A percentile compares a stretch with the other conserved stretches of the same genome.
Conservation (phyloP, 2,797 vertebrate species). For the Acanthurus leucopareius region DNA sequence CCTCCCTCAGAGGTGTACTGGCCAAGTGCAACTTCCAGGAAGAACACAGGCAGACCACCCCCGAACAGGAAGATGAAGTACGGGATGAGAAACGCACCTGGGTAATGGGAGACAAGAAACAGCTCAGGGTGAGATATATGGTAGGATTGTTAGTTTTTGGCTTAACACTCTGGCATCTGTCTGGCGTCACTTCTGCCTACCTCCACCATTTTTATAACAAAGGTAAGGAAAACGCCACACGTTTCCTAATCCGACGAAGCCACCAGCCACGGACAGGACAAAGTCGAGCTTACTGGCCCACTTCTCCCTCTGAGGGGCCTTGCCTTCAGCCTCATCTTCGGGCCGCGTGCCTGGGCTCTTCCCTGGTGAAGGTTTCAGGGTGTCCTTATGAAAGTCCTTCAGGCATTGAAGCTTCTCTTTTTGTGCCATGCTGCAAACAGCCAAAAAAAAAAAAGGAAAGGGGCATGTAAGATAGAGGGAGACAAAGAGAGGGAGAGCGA, state of each 20-base stretch:
- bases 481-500: conserved; percentile 30
- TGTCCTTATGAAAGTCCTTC: conserved; percentile 99
- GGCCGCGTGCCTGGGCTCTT: conserved; percentile 97
- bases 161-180: background rate
- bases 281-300: conserved; percentile 99
- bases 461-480: background rate
- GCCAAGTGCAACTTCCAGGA: conserved; percentile 98
- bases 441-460: conserved; percentile 2
- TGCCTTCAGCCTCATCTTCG: conserved; percentile 97
- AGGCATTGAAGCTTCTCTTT: conserved; percentile 98
- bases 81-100: conserved; percentile 99
- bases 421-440: conserved; percentile 90
- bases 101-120: conserved; percentile 4
- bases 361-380: conserved; percentile 96
- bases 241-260: conserved; percentile 98
- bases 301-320: conserved; percentile 96
- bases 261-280: conserved; percentile 97
- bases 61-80: conserved; percentile 99
- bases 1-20: conserved; percentile 99
- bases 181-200: conserved; percentile 77
- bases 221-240: conserved; percentile 99
- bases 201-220: conserved; percentile 99
- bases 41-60: conserved; percentile 97
- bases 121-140: conserved; percentile 3
- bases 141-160: background rate